Evolutionary conservation across 1,140 invertebrate genomes (phyloP).

Genomic region (Euura lappo): DNA sequence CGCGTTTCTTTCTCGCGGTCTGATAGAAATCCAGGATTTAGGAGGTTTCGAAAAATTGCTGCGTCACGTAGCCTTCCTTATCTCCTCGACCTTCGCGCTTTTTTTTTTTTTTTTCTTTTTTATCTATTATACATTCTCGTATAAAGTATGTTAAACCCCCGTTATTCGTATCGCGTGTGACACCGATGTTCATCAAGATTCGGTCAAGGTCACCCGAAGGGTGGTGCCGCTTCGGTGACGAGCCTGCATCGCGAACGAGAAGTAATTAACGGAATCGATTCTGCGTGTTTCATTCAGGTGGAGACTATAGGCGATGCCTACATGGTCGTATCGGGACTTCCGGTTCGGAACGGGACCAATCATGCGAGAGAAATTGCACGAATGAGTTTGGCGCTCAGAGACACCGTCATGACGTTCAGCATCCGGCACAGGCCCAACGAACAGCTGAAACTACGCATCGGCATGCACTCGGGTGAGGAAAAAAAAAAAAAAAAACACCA

Average conservation of each 20-base stretch:
- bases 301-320: slow-evolving; percentile 98
- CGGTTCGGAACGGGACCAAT: slow-evolving; percentile 82
- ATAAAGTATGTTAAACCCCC: no score
- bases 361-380: slow-evolving; percentile 92
- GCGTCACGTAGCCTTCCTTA: no score
- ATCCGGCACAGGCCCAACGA: slow-evolving; percentile 89
- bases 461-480: slow-evolving; percentile 85
- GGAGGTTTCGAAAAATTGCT: no score
- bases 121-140: no score
- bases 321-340: slow-evolving; percentile 92
- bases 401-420: slow-evolving; percentile 85
- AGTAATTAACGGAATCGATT: not conserved
- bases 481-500: not conserved
- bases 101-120: no score
- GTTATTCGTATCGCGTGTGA: no score
- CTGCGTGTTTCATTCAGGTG: slow-evolving; percentile 66
- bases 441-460: slow-evolving; percentile 91
- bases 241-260: not conserved
- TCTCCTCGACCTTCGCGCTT: no score
- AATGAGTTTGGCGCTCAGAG: slow-evolving; percentile 87
- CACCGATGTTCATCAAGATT: no score
- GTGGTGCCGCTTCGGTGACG: not conserved
- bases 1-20: no score
- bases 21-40: no score
- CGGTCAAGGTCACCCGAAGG: no score